Evolutionary conservation across 1,140 invertebrate species (phyloP), one percentile per base, ranked within the genome.

Genomic region (Bombyx mori): DNA sequence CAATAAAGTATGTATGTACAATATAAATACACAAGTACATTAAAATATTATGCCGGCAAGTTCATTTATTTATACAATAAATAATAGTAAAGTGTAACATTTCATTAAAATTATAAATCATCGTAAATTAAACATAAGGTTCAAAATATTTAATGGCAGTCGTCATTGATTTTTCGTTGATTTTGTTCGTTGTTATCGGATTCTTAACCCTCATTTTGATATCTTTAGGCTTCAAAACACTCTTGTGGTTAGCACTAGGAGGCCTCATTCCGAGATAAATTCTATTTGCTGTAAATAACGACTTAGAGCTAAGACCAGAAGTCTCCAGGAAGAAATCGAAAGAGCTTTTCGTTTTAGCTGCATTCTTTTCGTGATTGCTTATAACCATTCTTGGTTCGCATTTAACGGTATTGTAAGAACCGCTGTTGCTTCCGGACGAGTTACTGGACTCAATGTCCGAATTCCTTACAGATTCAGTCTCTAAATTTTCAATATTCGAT

Each of bases 221-320:
- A 73, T 94, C 93, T 79, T 93, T 94, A 55, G 93, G 93, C 68
- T 94, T 94, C 53, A 94, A 71, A 75, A 94, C 92, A 64, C 89
- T 92, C 65, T 93, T 93, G 70, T 94, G 94, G 77, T 94, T 94
- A 66, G 91, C 93, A 58, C 92, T 89, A 45, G 93, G 86, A 12
- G 88, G 88, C 62, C 88, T 77, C 63, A 77, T 53, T 44, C 73
- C 75, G 12, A 82, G 44, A 54, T 80, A 83, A 54, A 69, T 73
- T 62, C 92, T 89, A 50, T 90, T 91, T 0, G 93, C 93, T 3
- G 92, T 93, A 60, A 94, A 88, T 65, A 95, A 93, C 6, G 93
- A 94, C 78, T 95, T 95, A 61, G 93, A 93, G 83, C 93, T 94
- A 47, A 95, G 89, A 52, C 94, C 94, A 58, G 93, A 94, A 26